Percentiles rank a stretch among this genome's conserved stretches.
Evolutionary conservation across 1,140 invertebrate genomes (phyloP).

Genomic region (Hyphantria cunea): DNA sequence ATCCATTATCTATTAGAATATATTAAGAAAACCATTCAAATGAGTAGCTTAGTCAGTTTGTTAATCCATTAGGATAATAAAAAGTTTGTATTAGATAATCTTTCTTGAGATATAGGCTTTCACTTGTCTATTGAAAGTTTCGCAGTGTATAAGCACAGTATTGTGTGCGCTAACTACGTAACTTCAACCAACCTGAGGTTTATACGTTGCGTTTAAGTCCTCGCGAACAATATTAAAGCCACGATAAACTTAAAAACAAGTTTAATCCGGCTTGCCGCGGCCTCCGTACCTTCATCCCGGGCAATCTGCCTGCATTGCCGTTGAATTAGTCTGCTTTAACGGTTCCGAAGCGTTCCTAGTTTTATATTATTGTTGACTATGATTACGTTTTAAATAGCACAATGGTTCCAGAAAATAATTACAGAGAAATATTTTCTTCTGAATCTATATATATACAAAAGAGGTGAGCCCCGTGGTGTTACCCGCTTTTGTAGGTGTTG

Average conservation of each 20-base stretch:
- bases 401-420: neutral
- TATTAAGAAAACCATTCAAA: no score
- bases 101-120: no score
- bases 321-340: constrained; percentile 57
- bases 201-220: constrained; percentile 65
- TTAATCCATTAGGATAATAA: no score
- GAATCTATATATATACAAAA: no score
- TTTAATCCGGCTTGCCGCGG: constrained; percentile 70
- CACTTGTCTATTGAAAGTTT: constrained; percentile 24
- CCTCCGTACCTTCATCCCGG: constrained; percentile 61
- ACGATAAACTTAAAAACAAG: constrained; percentile 77
- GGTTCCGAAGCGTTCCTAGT: constrained; percentile 26
- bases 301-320: constrained; percentile 63
- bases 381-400: constrained; percentile 1
- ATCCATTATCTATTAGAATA: no score
- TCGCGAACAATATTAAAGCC: constrained; percentile 75
- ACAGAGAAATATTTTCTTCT: neutral
- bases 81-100: no score
- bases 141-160: constrained; percentile 27
- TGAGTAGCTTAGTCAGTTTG: no score
- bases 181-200: constrained; percentile 52
- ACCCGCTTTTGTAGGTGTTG: no score
- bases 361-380: constrained; percentile 25
- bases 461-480: no score
- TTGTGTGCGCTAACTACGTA: constrained; percentile 44